These are phyloP conservation scores for Slavum lentiscoides DNA, from an alignment of 2,888 invertebrate genomes.

Conservation along the genomic window DNA sequence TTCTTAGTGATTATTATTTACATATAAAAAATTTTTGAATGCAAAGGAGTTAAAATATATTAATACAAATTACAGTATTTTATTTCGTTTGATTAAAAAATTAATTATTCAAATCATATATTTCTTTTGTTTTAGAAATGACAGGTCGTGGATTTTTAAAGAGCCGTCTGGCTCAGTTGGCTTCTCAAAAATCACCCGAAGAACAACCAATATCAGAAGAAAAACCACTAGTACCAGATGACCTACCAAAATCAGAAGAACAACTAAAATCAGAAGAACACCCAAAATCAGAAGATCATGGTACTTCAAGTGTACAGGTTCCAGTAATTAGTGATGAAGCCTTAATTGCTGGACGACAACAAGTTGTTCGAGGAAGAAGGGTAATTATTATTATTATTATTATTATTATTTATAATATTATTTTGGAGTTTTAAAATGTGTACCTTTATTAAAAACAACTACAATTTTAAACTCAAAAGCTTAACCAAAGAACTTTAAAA, in stretches of 20 bases:
- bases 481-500: too few relatives aligned
- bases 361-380: conserved; percentile 27
- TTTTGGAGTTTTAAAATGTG: too few relatives aligned
- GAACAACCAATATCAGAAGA: not conserved
- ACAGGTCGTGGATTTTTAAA: conserved; percentile 44
- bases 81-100: too few relatives aligned
- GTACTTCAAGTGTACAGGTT: not conserved
- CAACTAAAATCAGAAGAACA: not conserved
- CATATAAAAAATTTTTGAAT: too few relatives aligned
- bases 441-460: too few relatives aligned
- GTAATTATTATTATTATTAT: conserved; percentile 10
- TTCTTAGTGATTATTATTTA: too few relatives aligned
- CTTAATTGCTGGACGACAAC: not conserved
- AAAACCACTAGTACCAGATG: not conserved
- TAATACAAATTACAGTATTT: too few relatives aligned
- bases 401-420: not conserved
- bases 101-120: not conserved
- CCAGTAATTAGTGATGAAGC: not conserved
- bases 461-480: too few relatives aligned
- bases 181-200: not conserved
- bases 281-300: not conserved
- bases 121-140: conserved; percentile 24
- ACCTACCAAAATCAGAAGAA: not conserved
- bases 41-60: too few relatives aligned
- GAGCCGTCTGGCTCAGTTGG: not conserved